Evolutionary conservation across 2,888 invertebrate genomes (phyloP).

Genomic region (Apamea epomidion): DNA sequence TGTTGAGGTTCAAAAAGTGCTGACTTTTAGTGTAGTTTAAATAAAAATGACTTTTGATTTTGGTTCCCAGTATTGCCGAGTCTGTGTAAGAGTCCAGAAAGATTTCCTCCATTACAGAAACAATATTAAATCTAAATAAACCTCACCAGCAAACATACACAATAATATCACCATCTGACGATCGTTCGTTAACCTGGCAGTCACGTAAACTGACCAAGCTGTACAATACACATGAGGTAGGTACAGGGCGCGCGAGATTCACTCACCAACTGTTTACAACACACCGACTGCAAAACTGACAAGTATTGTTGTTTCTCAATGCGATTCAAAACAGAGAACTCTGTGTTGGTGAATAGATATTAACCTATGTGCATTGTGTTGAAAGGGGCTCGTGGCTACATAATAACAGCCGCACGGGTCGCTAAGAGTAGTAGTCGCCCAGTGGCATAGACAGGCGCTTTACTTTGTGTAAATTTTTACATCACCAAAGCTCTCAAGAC

Average conservation of each 20-base stretch:
- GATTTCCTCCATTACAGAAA: not conserved
- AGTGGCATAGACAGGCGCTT: too few relatives aligned
- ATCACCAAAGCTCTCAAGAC: too few relatives aligned
- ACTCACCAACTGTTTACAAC: conserved; percentile 21
- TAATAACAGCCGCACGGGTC: too few relatives aligned
- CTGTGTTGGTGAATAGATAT: not conserved
- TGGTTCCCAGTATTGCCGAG: not conserved
- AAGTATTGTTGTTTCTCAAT: conserved; percentile 26
- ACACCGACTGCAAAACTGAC: conserved; percentile 28
- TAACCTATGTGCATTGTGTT: not conserved
- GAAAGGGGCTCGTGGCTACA: not conserved
- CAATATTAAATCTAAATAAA: not conserved
- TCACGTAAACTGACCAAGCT: not conserved
- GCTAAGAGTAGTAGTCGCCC: too few relatives aligned
- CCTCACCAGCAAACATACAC: not conserved
- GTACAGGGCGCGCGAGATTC: not conserved
- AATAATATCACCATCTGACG: not conserved
- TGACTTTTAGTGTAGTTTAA: too few relatives aligned
- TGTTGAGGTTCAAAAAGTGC: too few relatives aligned
- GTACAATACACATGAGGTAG: not conserved
- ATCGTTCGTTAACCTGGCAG: conserved; percentile 27
- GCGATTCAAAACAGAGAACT: conserved; percentile 1
- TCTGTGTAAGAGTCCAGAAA: not conserved
- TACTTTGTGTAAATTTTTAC: too few relatives aligned
- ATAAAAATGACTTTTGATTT: too few relatives aligned